These are phyloP conservation scores for Bubo blakistoni DNA, from an alignment of 2,113 vertebrate species.

Conservation along the genomic window DNA sequence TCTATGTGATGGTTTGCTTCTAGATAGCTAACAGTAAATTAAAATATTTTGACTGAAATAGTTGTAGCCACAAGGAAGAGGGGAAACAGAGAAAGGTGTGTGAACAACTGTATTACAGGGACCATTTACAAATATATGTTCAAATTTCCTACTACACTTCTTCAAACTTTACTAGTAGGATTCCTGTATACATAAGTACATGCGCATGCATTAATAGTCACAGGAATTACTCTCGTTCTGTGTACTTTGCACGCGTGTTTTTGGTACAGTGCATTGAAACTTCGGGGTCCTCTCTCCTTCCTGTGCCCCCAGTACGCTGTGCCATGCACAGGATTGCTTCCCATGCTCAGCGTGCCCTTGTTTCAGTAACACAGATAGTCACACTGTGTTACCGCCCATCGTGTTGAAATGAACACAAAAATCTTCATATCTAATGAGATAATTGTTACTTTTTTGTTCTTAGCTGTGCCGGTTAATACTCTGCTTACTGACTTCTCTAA, in stretches of 20 bases:
- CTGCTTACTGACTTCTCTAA: neutral
- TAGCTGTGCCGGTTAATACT: neutral
- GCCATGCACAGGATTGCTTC: neutral
- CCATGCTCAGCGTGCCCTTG: neutral
- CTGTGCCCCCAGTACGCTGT: rapidly evolving
- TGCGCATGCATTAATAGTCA: rapidly evolving
- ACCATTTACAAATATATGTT: neutral
- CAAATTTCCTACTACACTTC: neutral
- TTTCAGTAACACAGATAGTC: neutral
- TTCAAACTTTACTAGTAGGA: neutral
- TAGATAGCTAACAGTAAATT: neutral
- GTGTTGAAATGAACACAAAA: neutral
- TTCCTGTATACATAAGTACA: neutral
- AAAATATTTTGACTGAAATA: neutral
- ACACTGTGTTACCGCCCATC: neutral
- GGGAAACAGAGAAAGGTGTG: rapidly evolving
- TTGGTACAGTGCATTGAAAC: neutral
- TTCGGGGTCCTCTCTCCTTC: no score
- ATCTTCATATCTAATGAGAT: neutral
- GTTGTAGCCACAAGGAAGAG: neutral
- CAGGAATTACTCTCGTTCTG: neutral
- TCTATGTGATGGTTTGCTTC: neutral
- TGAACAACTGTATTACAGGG: rapidly evolving
- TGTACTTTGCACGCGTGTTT: rapidly evolving
- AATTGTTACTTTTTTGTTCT: neutral